Conservation (phyloP, 2,113 vertebrate genomes). For the Tenebrosternarchus preto region DNA sequence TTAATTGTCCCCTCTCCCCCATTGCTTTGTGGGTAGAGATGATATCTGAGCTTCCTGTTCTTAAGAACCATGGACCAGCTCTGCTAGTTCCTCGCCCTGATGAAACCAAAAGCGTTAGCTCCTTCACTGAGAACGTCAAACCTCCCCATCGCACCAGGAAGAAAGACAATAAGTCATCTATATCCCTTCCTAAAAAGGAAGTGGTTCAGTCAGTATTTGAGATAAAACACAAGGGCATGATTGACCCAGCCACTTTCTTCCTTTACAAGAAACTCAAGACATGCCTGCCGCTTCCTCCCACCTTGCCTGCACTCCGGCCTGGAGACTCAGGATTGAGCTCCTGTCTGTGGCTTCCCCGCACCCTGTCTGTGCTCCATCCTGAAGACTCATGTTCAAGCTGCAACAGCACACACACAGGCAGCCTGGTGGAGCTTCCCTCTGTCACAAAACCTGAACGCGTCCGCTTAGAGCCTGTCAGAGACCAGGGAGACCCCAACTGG, state of each 20-base stretch:
- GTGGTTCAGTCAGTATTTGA: background rate
- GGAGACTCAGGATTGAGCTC: background rate
- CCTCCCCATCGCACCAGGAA: background rate
- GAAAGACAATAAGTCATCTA: background rate
- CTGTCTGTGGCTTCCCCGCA: too few species aligned
- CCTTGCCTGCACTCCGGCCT: background rate
- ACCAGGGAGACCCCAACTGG: conserved; percentile 14
- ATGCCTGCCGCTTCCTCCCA: background rate
- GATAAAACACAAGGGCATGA: background rate
- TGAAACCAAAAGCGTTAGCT: background rate
- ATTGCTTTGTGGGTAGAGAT: conserved; percentile 10
- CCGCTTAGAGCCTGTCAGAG: conserved; percentile 8
- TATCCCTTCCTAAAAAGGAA: background rate
- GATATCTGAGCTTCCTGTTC: background rate
- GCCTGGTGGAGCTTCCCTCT: background rate
- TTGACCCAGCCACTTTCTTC: background rate
- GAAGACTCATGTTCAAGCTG: background rate
- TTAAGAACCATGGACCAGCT: background rate
- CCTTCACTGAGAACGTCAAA: background rate
- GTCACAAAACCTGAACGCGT: background rate
- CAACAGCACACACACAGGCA: background rate
- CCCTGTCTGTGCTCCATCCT: background rate
- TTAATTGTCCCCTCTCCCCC: background rate
- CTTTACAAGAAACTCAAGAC: conserved; percentile 24
- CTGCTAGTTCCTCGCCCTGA: background rate